Conservation (phyloP, 1,140 invertebrate species). For the Lethrus apterus region DNA sequence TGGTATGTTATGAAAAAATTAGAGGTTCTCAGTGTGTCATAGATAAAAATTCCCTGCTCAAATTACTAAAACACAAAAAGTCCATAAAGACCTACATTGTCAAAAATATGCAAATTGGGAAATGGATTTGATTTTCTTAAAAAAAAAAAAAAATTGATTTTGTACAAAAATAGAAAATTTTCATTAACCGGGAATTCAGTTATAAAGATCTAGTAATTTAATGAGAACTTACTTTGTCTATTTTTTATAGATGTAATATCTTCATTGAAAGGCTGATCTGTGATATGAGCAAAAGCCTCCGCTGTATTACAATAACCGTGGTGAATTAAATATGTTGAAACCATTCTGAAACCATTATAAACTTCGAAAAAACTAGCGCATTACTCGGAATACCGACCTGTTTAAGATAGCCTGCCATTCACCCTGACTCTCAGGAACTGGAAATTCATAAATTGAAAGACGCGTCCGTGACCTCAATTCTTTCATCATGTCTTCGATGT, state of each 20-base stretch:
- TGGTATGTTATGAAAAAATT: too few relatives aligned
- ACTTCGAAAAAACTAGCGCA: too few relatives aligned
- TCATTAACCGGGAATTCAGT: neutral
- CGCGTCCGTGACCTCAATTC: conserved; percentile 77
- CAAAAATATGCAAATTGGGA: too few relatives aligned
- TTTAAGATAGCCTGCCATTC: conserved; percentile 88
- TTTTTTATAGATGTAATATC: conserved; percentile 93
- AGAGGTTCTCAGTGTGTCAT: too few relatives aligned
- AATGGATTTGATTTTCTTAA: too few relatives aligned
- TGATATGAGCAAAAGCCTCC: conserved; percentile 89
- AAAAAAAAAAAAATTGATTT: too few relatives aligned
- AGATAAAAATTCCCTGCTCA: too few relatives aligned
- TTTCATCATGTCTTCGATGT: conserved; percentile 95
- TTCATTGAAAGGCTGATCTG: conserved; percentile 85
- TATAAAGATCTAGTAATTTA: neutral
- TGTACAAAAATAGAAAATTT: too few relatives aligned
- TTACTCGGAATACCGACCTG: conserved; percentile 59
- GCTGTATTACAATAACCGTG: conserved; percentile 95
- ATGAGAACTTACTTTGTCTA: conserved; percentile 76
- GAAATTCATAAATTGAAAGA: conserved; percentile 79
- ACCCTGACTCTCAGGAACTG: conserved; percentile 76
- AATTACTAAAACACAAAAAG: too few relatives aligned
- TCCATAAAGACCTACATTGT: too few relatives aligned
- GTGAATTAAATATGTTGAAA: conserved; percentile 94
- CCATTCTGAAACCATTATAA: conserved; percentile 87